Evolutionary conservation across 1,140 invertebrate species (phyloP).

Genomic region (Euschistus heros): DNA sequence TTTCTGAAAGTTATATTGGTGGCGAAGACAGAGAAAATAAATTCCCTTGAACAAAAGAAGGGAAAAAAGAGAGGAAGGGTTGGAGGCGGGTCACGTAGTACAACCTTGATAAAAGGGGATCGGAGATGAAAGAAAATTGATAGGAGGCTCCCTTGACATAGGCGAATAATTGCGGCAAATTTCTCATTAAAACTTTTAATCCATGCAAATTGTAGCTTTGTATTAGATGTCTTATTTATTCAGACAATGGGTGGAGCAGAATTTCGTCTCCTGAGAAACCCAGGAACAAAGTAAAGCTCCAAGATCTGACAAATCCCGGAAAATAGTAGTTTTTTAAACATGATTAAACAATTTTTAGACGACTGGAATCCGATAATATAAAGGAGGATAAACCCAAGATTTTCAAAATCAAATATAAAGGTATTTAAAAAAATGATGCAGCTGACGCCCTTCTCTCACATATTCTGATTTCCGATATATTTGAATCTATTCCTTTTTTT

Average conservation of each 20-base stretch:
- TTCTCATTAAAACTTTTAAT: slow-evolving; percentile 18
- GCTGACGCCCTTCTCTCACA: too few species aligned
- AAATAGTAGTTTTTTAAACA: too few species aligned
- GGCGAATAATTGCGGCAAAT: slow-evolving; percentile 6
- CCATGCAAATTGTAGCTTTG: slow-evolving; percentile 15
- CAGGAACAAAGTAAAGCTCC: too few species aligned
- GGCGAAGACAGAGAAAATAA: not conserved
- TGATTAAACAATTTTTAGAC: too few species aligned
- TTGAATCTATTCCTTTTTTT: too few species aligned
- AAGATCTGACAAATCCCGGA: too few species aligned
- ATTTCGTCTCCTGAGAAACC: too few species aligned
- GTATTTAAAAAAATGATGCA: too few species aligned
- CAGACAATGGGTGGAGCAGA: not conserved
- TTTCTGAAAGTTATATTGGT: not conserved
- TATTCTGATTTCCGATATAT: too few species aligned
- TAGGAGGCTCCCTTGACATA: not conserved
- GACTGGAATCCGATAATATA: too few species aligned
- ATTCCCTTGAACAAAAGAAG: not conserved
- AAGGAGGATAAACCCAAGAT: too few species aligned
- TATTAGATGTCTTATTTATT: not conserved
- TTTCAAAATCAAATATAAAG: too few species aligned
- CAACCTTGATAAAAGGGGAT: not conserved
- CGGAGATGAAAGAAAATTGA: slow-evolving; percentile 12
- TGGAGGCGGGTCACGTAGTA: not conserved
- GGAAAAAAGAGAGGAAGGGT: not conserved